Evolutionary conservation across 2,888 invertebrate genomes (phyloP), one percentile per base, ranked within the genome.

Genomic region (Hirtodrosophila trivittata): DNA sequence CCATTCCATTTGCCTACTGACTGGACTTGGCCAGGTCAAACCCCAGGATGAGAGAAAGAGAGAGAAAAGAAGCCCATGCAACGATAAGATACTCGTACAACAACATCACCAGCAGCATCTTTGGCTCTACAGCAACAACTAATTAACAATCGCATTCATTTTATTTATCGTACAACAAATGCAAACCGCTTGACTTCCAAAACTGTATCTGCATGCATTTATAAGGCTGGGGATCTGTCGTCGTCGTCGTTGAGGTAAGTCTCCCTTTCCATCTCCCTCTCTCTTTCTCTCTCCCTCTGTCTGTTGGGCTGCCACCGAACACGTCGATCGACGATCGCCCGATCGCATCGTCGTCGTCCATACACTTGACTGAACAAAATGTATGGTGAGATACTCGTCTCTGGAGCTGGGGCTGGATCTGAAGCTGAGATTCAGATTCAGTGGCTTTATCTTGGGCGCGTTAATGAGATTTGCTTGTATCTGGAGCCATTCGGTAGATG

Each of bases 401-500:
- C 55, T 66, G 50, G 35, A 26, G 25, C 58, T 33, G 14, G 16
- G 3, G 46, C 35, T n/a, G n/a, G n/a, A n/a, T n/a, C n/a, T n/a
- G n/a, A 12, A 13, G 13, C 12, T 21, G 16, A 42, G 39, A 30
- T 69, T 57, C 63, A 55, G 75, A 75, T 70, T 63, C 86, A 75
- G 86, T 81, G 81, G 84, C 81, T 77, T 82, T 86, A 86, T 87
- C 87, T 86, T 76, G 82, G 73, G 81, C 75, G 72, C 86, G 86
- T 87, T 89, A 89, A 89, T 89, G 90, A 89, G 88, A 90, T 89
- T 89, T 90, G 88, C 89, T 89, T 89, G 89, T 89, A 89, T 88
- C 89, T 85, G 83, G 69, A 86, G 87, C 87, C 88, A 87, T 87
- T 89, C 86, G 78, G 82, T 76, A 89, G 90, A 90, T 89, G 85